Conservation (phyloP, 2,888 invertebrate genomes). For the Amphipyra tragopoginis region DNA sequence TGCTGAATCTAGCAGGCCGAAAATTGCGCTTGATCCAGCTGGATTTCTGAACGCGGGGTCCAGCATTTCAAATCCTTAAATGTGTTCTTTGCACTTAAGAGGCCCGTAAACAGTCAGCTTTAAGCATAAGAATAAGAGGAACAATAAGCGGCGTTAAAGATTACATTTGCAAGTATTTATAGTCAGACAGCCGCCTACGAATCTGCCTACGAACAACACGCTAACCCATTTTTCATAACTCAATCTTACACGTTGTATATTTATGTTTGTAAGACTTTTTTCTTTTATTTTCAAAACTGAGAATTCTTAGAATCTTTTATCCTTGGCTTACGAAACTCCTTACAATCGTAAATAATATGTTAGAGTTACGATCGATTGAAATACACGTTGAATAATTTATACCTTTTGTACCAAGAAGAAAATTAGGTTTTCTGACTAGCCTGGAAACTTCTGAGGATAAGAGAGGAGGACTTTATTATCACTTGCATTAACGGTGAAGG, state of each 20-base stretch:
- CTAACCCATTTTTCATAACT: slow-evolving; percentile 52
- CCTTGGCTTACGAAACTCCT: slow-evolving; percentile 33
- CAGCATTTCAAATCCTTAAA: no score
- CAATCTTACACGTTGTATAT: slow-evolving; percentile 34
- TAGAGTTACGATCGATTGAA: no score
- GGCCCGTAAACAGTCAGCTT: no score
- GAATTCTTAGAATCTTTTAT: slow-evolving; percentile 18
- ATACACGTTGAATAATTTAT: no score
- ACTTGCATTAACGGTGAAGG: no score
- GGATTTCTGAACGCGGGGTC: no score
- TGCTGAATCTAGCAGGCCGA: no score
- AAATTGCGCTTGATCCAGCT: no score
- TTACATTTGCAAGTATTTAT: slow-evolving; percentile 38
- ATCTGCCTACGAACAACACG: slow-evolving; percentile 31
- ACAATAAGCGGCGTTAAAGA: slow-evolving; percentile 36
- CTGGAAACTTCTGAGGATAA: no score
- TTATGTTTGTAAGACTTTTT: slow-evolving; percentile 28
- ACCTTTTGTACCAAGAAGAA: no score
- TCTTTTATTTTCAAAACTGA: slow-evolving; percentile 27
- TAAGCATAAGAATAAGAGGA: slow-evolving; percentile 1
- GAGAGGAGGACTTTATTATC: no score
- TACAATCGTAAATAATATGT: neutral
- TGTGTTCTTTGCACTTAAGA: neutral
- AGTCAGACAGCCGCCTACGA: slow-evolving; percentile 48
- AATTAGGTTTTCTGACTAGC: no score